These are phyloP conservation scores for Pimephales promelas DNA, from an alignment of 2,113 vertebrate species.

Conservation along the genomic window DNA sequence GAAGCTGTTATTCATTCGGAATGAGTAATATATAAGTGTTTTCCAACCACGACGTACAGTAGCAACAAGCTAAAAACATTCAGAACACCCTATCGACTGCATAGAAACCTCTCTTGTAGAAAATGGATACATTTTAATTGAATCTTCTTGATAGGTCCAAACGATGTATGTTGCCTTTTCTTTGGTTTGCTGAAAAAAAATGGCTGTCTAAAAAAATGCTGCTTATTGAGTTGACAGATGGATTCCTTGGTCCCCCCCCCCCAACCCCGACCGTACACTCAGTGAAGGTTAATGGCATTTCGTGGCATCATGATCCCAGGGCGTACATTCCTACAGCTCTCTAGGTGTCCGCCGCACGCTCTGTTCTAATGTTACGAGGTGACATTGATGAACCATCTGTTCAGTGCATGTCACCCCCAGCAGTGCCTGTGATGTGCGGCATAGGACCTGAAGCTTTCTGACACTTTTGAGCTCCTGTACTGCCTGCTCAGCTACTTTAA, in stretches of 20 bases:
- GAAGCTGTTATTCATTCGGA: too few species aligned
- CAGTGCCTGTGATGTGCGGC: slow-evolving; percentile 36
- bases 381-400: slow-evolving; percentile 61
- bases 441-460: slow-evolving; percentile 23
- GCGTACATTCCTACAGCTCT: slow-evolving; percentile 10
- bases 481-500: slow-evolving; percentile 46
- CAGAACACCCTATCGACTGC: neutral
- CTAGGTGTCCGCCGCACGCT: neutral
- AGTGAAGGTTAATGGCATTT: slow-evolving; percentile 25
- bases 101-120: neutral
- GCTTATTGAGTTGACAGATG: slow-evolving; percentile 10
- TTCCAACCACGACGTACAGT: too few species aligned
- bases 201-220: neutral
- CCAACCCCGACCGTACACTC: neutral
- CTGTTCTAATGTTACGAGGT: slow-evolving; percentile 31
- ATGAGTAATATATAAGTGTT: too few species aligned
- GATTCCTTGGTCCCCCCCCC: neutral
- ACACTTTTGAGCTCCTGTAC: slow-evolving; percentile 32
- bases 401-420: slow-evolving; percentile 42
- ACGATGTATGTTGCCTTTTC: neutral
- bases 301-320: slow-evolving; percentile 15
- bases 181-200: neutral
- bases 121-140: neutral
- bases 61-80: too few species aligned
- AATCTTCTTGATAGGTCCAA: neutral